Evolutionary conservation across 2,113 vertebrate species (phyloP).

Genomic region (Mustela lutreola): DNA sequence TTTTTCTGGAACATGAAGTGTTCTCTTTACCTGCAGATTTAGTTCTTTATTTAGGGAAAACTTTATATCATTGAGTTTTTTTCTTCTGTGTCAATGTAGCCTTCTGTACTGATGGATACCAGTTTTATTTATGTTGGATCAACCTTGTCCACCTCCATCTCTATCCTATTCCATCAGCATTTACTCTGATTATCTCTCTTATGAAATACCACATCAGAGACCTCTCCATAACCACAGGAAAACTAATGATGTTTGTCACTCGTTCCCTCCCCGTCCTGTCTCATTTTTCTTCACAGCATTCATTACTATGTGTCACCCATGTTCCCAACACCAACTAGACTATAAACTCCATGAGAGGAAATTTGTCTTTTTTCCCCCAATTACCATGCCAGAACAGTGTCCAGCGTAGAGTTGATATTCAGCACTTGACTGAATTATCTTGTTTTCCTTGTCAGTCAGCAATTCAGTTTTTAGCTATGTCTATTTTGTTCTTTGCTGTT

Average conservation of each 20-base stretch:
- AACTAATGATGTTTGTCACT: background rate
- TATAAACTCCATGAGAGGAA: background rate
- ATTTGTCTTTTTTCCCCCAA: too few species aligned
- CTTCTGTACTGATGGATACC: background rate
- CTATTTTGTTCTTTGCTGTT: background rate
- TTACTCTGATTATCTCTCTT: background rate
- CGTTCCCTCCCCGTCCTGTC: background rate
- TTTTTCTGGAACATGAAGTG: background rate
- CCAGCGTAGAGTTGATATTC: background rate
- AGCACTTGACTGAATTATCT: background rate
- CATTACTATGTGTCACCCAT: too few species aligned
- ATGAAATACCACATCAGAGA: background rate
- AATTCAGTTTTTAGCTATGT: background rate
- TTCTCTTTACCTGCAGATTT: background rate
- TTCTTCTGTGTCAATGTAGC: background rate
- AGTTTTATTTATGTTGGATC: background rate
- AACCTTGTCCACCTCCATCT: background rate
- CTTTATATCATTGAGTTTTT: background rate
- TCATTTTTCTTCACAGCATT: background rate
- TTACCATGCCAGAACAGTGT: background rate
- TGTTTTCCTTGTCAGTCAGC: background rate
- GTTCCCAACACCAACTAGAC: background rate
- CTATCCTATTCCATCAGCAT: background rate
- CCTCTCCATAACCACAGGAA: background rate
- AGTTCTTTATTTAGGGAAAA: background rate